Conservation (phyloP, 2,797 vertebrate species). For the Etheostoma nigrum region DNA sequence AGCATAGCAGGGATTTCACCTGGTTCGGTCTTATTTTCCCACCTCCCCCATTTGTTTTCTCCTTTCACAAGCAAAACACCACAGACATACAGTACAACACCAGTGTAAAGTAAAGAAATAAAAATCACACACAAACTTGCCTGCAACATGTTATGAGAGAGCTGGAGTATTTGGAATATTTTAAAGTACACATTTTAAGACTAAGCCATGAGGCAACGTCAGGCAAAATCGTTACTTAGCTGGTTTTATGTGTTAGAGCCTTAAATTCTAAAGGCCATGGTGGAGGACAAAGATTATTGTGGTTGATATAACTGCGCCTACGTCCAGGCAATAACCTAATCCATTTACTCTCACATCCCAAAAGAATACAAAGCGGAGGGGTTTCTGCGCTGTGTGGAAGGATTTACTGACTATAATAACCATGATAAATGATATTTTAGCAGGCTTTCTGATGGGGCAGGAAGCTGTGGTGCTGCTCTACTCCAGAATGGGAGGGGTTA, state of each 20-base stretch:
- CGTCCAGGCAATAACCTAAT: conserved; percentile 75
- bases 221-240: background rate
- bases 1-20: background rate
- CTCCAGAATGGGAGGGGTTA: conserved; percentile 60
- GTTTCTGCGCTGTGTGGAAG: conserved; percentile 55
- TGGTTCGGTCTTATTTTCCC: background rate
- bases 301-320: conserved; percentile 60
- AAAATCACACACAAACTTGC: background rate
- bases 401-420: conserved; percentile 79
- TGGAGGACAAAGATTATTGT: conserved; percentile 74
- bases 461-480: conserved; percentile 42
- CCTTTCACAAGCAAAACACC: background rate
- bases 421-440: conserved; percentile 78
- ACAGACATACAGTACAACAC: background rate
- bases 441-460: conserved; percentile 56
- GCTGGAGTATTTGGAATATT: background rate
- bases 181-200: background rate
- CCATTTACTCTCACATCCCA: conserved; percentile 69
- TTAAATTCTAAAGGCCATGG: conserved; percentile 47
- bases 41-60: background rate
- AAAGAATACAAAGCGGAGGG: conserved; percentile 72
- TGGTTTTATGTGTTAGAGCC: conserved; percentile 30
- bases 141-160: background rate
- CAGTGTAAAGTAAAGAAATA: background rate
- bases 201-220: background rate